Conservation (phyloP, 2,797 vertebrate genomes). For the Liasis olivaceus region DNA sequence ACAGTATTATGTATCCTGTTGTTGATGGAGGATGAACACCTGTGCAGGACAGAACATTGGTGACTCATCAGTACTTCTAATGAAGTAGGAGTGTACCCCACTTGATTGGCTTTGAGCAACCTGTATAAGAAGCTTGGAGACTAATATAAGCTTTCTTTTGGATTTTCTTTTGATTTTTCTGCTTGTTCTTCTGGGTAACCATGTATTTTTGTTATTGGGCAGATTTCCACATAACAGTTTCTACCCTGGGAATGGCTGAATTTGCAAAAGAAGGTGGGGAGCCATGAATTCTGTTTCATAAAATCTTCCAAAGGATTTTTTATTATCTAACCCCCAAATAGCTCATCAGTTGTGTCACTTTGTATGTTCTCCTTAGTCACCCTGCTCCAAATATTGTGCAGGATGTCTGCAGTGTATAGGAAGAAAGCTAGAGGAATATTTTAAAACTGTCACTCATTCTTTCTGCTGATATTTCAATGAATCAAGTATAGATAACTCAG, state of each 20-base stretch:
- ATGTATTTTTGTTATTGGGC: not conserved
- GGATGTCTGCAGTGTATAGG: slow-evolving; percentile 1
- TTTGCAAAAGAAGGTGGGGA: not conserved
- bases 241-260: not conserved
- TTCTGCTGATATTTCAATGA: not conserved
- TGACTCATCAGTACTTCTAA: slow-evolving; percentile 5
- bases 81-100: not conserved
- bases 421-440: not conserved
- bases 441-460: not conserved
- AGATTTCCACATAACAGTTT: not conserved
- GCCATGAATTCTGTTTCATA: fast-evolving
- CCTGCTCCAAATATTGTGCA: not conserved
- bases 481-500: not conserved
- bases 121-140: not conserved
- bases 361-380: slow-evolving; percentile 19
- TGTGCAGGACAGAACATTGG: not conserved
- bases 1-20: not conserved
- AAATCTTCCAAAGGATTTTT: not conserved
- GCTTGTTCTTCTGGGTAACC: not conserved
- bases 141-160: not conserved
- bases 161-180: not conserved
- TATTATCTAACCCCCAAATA: not conserved
- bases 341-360: not conserved
- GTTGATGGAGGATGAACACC: not conserved
- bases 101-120: not conserved